Percentiles rank a stretch among this genome's conserved stretches.
phyloP scores from a whole-genome alignment of 2,888 invertebrate species.

The Apamea epomidion region DNA sequence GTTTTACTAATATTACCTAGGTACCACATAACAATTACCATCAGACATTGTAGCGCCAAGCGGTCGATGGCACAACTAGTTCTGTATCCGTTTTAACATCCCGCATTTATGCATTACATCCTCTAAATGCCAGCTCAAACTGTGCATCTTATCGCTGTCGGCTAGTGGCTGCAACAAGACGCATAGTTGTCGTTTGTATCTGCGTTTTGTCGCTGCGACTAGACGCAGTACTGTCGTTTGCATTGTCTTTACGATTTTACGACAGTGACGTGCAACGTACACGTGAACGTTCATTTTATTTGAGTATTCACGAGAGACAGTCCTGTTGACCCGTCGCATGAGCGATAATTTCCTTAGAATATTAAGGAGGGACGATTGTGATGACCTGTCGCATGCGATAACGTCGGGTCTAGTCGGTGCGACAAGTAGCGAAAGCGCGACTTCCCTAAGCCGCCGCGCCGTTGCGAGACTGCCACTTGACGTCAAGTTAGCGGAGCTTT shows the following conservation, averaged over 20 bases:
- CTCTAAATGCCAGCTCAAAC: neutral
- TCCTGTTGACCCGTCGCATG: too few species aligned
- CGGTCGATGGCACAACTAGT: conserved; percentile 45
- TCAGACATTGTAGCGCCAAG: conserved; percentile 2
- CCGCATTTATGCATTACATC: conserved; percentile 33
- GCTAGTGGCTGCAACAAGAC: neutral
- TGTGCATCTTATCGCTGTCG: neutral
- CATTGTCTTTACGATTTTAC: neutral
- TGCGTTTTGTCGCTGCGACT: too few species aligned
- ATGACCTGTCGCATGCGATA: neutral
- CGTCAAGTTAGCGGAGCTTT: neutral
- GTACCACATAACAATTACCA: neutral
- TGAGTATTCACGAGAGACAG: too few species aligned
- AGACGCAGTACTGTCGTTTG: too few species aligned
- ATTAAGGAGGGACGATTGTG: neutral
- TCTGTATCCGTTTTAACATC: conserved; percentile 51
- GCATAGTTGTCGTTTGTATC: too few species aligned
- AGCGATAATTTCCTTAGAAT: neutral
- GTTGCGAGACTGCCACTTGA: neutral
- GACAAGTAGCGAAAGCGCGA: neutral
- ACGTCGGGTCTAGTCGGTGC: neutral
- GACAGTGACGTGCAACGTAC: neutral
- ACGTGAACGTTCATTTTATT: too few species aligned
- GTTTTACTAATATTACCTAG: neutral
- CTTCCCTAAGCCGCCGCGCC: neutral